Evolutionary conservation across 1,140 invertebrate genomes (phyloP).

Genomic region (Plectus sambesii): DNA sequence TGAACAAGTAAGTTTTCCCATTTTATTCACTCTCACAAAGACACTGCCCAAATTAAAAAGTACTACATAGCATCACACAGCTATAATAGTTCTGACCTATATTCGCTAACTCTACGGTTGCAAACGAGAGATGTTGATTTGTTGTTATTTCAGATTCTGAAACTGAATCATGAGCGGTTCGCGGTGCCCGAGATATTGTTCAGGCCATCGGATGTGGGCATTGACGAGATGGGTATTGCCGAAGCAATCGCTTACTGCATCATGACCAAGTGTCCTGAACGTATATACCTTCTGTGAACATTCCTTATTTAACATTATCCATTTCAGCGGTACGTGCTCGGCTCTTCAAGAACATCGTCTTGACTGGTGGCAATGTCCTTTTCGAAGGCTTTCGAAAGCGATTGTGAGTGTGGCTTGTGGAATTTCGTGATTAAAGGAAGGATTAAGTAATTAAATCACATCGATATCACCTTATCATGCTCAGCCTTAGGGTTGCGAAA

Average conservation of each 20-base stretch:
- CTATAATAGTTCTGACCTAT: background rate
- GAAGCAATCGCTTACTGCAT: conserved; percentile 62
- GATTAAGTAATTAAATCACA: background rate
- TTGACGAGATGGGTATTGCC: conserved; percentile 81
- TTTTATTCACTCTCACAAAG: conserved; percentile 7
- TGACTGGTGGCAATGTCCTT: conserved; percentile 71
- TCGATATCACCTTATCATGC: conserved; percentile 2
- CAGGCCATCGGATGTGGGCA: conserved; percentile 83
- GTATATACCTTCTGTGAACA: background rate
- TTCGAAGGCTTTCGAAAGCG: conserved; percentile 59
- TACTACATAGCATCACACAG: too few relatives aligned
- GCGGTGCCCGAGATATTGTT: conserved; percentile 87
- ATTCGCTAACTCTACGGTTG: background rate
- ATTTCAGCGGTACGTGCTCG: conserved; percentile 58
- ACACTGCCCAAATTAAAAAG: too few relatives aligned
- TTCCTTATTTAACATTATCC: conserved; percentile 48
- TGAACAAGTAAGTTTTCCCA: background rate
- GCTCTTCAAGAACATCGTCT: conserved; percentile 71
- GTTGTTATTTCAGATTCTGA: conserved; percentile 57
- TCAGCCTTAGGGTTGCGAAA: conserved; percentile 16
- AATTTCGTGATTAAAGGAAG: background rate
- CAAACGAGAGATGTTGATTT: background rate
- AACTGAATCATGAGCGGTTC: conserved; percentile 73
- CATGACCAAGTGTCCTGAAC: conserved; percentile 55
- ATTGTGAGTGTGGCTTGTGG: conserved; percentile 30